A percentile compares a stretch with the other conserved stretches of the same genome.
Evolutionary conservation across 2,113 vertebrate species (phyloP).

Genomic region (Progne subis): DNA sequence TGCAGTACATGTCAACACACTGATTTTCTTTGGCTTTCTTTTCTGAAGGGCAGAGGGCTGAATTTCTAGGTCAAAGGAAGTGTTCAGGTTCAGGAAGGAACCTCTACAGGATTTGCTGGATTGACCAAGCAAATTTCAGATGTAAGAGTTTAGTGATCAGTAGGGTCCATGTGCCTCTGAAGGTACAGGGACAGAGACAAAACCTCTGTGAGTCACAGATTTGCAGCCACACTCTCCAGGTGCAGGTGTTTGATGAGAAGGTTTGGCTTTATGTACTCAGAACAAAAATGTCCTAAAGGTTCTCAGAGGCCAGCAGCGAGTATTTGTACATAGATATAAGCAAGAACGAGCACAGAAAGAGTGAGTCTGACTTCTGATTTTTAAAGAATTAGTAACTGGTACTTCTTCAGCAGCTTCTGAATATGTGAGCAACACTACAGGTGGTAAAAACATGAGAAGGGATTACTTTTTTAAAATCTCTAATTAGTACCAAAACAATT

Average conservation of each 20-base stretch:
- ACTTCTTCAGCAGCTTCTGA: neutral
- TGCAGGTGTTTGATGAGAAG: neutral
- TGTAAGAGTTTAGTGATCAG: neutral
- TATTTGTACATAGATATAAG: neutral
- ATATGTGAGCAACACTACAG: neutral
- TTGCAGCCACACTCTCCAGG: neutral
- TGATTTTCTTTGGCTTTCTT: neutral
- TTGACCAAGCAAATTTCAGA: neutral
- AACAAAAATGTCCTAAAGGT: neutral
- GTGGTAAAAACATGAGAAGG: neutral
- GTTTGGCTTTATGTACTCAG: neutral
- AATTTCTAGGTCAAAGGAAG: neutral
- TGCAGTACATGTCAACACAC: neutral
- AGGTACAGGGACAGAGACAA: neutral
- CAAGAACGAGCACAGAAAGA: neutral
- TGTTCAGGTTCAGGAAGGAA: neutral
- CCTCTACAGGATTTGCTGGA: accelerated
- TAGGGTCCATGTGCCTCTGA: accelerated
- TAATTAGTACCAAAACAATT: neutral
- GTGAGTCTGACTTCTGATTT: neutral
- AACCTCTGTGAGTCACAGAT: neutral
- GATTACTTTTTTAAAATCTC: neutral
- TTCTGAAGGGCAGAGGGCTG: neutral
- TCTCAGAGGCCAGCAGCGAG: neutral
- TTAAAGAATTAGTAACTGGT: neutral